Evolutionary conservation across 2,888 invertebrate genomes (phyloP).

Genomic region (Ormia ochracea): DNA sequence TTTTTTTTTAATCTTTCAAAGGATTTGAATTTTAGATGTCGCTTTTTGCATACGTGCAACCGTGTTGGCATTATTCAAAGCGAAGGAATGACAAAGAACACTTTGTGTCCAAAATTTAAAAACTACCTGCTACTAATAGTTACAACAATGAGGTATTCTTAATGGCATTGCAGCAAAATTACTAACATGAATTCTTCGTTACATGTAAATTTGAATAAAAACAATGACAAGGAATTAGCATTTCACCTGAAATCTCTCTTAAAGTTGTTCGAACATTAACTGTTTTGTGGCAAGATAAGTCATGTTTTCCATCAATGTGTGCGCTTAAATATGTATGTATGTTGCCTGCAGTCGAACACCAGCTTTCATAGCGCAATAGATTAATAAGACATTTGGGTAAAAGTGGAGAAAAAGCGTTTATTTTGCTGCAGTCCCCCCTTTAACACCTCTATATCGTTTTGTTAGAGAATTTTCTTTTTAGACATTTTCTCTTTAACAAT

Average conservation of each 20-base stretch:
- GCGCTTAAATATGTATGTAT: background rate
- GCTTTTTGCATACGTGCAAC: too few relatives aligned
- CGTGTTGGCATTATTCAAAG: too few relatives aligned
- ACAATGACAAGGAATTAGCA: constrained; percentile 41
- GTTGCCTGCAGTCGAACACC: background rate
- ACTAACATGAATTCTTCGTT: background rate
- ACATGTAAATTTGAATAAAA: constrained; percentile 34
- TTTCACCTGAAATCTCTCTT: constrained; percentile 26
- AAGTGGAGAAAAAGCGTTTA: background rate
- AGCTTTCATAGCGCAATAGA: constrained; percentile 21
- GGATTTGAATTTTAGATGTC: too few relatives aligned
- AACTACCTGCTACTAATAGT: too few relatives aligned
- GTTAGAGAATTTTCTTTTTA: background rate
- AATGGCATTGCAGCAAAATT: background rate
- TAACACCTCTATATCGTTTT: background rate
- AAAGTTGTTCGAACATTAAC: constrained; percentile 4
- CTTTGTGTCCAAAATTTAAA: too few relatives aligned
- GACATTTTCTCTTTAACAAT: constrained; percentile 29
- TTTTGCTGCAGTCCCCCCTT: background rate
- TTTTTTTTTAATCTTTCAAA: too few relatives aligned
- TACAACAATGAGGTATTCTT: background rate
- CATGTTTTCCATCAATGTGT: constrained; percentile 6
- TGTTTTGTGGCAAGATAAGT: constrained; percentile 11
- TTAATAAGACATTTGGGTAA: constrained; percentile 40
- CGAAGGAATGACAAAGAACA: too few relatives aligned